A percentile compares a stretch with the other conserved stretches of the same genome.
Evolutionary conservation across 2,113 vertebrate species (phyloP).

Genomic region (Podarcis muralis): DNA sequence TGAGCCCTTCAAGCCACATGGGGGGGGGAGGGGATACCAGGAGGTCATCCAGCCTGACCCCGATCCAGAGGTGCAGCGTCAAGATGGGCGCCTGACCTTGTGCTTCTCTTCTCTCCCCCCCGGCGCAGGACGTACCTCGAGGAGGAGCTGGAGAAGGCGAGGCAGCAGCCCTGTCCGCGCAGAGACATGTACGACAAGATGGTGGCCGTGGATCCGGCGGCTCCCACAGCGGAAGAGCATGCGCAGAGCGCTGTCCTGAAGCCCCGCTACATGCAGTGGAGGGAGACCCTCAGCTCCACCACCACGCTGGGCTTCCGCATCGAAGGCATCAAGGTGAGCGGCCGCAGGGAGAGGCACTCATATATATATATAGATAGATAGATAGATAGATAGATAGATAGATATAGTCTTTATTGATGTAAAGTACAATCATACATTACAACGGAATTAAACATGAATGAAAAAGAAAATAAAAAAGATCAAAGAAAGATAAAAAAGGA

Average conservation of each 20-base stretch:
- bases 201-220: conserved; percentile 86
- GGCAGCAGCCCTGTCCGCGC: conserved; percentile 82
- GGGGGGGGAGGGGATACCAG: neutral
- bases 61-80: rapidly evolving
- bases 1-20: conserved; percentile 44
- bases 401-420: too few relatives aligned
- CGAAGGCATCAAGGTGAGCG: conserved; percentile 88
- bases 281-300: conserved; percentile 89
- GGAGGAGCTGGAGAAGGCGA: conserved; percentile 87
- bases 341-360: too few relatives aligned
- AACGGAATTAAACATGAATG: too few relatives aligned
- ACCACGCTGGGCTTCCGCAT: conserved; percentile 89
- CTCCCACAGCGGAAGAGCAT: conserved; percentile 84
- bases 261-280: conserved; percentile 93
- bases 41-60: neutral
- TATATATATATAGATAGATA: too few relatives aligned
- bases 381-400: too few relatives aligned
- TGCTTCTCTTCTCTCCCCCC: neutral
- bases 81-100: conserved; percentile 1
- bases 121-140: conserved; percentile 86
- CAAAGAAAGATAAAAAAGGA: too few relatives aligned
- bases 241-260: conserved; percentile 83
- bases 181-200: conserved; percentile 94
- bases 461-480: too few relatives aligned
- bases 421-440: too few relatives aligned